Evolutionary conservation across 2,888 invertebrate genomes (phyloP), one percentile per base, ranked within the genome.

Genomic region (Andrena hattorfiana): DNA sequence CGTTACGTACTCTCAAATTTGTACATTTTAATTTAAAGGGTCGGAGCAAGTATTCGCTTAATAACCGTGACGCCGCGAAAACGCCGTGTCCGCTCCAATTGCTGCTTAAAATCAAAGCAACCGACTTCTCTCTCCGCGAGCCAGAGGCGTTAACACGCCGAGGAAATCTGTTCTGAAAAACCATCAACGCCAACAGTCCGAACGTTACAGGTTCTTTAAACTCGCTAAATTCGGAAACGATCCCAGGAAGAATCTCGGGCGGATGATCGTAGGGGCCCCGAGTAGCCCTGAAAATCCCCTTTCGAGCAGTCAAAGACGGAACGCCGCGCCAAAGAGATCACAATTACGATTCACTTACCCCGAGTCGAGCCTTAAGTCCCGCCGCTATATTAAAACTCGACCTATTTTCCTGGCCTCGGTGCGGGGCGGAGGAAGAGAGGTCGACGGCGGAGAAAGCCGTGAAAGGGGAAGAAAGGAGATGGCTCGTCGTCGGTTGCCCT

Each of bases 11-110:
- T 60, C 85, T 86, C 85, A 70, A 81, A 79, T 80, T 77, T 70
- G 66, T 87, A 87, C 80, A 70, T 83, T 86, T 86, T 87, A 85
- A 87, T 87, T 87, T 82, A 80, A 60, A 69, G 67, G 59, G 54
- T 32, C 64, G 54, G 67, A 23, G 72, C 82, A 77, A 82, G 87
- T 73, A 77, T 75, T 60, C 85, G 72, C 75, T 87, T 86, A 87
- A 87, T 83, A 77, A 72, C 79, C 82, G 71, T 66, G 51, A 70
- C 81, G 59, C 64, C 67, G 26, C 49, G 42, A 13, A 20, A 13
- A 7, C 56, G 5, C 20, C 30, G 26, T 16, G 13, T n/a, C 6
- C 70, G 75, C 81, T 32, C 69, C n/a, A 75, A 28, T 76, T 75
- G 60, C n/a, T 26, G 30, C 49, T 35, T n/a, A 13, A 67, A 71